Base-by-base conservation (phyloP, 2,888 invertebrate species). In the Oithona nana region DNA sequence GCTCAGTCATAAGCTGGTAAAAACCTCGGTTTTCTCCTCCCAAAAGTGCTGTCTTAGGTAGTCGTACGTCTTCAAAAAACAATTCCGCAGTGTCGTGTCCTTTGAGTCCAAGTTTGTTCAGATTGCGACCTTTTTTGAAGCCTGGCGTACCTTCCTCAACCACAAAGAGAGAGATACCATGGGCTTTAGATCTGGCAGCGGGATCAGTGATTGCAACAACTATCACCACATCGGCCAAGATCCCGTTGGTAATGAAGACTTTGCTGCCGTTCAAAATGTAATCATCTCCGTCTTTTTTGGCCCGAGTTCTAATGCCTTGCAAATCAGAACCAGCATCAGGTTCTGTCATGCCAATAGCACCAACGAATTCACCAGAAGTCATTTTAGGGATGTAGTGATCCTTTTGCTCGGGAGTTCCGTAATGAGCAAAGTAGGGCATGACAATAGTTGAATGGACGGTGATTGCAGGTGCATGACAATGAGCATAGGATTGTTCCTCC, bases 291-390 rank as follows among this genome's bases (percentile, higher is more conserved):
- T 74, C 73, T 58, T 70, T 69, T 62, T 70, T 71, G 11, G 75
- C 75, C 66, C 69, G 69, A 3, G 75, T 75, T 50, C 70, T 66
- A 2, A 75, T 69, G 11, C 74, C 75, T 64, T 75, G 75, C 11
- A 75, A 67, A 66, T 75, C 75, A 68, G 74, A 74, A 68, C 4
- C 61, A 56, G 75, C 75, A 8, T 72, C 73, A 13, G 75, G 75
- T 64, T 75, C 75, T 24, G 74, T 73, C 75, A 75, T 75, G 55
- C 73, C 75, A 59, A 75, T 73, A 22, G 74, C 73, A 57, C 73
- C 72, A 13, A 59, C 49, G 1, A 24, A 6, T 1, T 49, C 50
- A 1, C 75, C 75, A 6, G 72, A 70, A 22, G 68, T 67, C 72
- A 75, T 72, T 57, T 68, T 68, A 1, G 75, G 74, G 28, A 75